Percentiles rank a stretch among this genome's conserved stretches.
These are phyloP conservation scores for Choloepus didactylus DNA, from an alignment of 2,797 vertebrate genomes.

Conservation along the genomic window DNA sequence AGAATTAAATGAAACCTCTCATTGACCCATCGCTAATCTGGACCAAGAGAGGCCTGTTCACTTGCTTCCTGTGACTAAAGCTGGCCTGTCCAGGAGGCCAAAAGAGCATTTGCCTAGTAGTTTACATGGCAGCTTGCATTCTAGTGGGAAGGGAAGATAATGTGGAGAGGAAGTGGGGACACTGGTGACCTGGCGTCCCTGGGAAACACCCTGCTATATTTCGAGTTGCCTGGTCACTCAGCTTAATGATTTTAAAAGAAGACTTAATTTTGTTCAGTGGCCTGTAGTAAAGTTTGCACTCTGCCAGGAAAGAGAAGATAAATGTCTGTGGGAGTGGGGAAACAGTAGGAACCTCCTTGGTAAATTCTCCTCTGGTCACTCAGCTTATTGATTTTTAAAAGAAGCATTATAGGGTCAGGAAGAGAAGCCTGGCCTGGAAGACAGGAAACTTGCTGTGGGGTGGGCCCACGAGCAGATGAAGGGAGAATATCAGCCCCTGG, in stretches of 20 bases:
- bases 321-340: constrained; percentile 64
- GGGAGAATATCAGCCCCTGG: not conserved
- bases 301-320: constrained; percentile 72
- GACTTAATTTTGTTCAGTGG: constrained; percentile 71
- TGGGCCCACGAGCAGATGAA: not conserved
- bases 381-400: constrained; percentile 69
- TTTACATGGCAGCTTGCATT: constrained; percentile 33
- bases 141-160: constrained; percentile 57
- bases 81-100: constrained; percentile 32
- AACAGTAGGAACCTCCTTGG: constrained; percentile 56
- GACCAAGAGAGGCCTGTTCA: constrained; percentile 17
- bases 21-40: constrained; percentile 58
- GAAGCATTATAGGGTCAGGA: constrained; percentile 40
- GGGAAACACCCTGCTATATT: constrained; percentile 67
- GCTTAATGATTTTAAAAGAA: constrained; percentile 76
- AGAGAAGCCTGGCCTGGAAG: constrained; percentile 20
- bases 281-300: constrained; percentile 68
- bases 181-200: constrained; percentile 58
- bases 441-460: not conserved
- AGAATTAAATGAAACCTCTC: constrained; percentile 68
- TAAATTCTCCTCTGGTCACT: constrained; percentile 66
- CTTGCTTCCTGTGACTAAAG: constrained; percentile 47
- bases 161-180: not conserved
- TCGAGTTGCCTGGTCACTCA: constrained; percentile 39
- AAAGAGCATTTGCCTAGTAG: not conserved